phyloP scores from a whole-genome alignment of 1,140 invertebrate species.

The Philopotamus ludificatus region DNA sequence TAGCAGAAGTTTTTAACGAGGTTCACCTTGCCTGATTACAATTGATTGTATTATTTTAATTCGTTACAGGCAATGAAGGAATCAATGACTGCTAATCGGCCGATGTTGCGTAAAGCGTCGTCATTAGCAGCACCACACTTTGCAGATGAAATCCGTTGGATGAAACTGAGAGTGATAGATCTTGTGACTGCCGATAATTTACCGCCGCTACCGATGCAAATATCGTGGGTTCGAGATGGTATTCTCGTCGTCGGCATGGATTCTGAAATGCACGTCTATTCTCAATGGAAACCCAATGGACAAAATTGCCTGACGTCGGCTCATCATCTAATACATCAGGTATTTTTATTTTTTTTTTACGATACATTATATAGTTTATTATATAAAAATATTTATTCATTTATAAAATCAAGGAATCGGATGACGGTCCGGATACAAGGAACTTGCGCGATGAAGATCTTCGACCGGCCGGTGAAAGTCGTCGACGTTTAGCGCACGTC shows the following conservation, averaged over 20 bases:
- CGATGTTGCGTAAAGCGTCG: constrained; percentile 82
- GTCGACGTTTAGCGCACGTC: constrained; percentile 66
- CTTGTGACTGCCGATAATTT: constrained; percentile 92
- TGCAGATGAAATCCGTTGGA: constrained; percentile 90
- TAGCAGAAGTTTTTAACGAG: neutral
- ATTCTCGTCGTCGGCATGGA: constrained; percentile 98
- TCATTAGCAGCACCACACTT: constrained; percentile 81
- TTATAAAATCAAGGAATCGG: constrained; percentile 49
- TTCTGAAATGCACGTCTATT: constrained; percentile 99
- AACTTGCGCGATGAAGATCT: constrained; percentile 80
- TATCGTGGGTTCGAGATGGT: constrained; percentile 97
- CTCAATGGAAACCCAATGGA: constrained; percentile 88
- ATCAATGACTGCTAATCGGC: constrained; percentile 74
- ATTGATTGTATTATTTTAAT: no score
- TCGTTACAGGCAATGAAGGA: constrained; percentile 69
- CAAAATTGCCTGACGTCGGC: constrained; percentile 53
- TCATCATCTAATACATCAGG: constrained; percentile 46
- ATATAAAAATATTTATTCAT: no score
- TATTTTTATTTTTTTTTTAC: neutral
- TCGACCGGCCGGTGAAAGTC: constrained; percentile 70
- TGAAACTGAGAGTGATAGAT: constrained; percentile 90
- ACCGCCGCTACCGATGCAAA: constrained; percentile 95
- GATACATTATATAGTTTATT: no score
- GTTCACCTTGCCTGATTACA: no score
- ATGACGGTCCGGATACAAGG: constrained; percentile 69